These are phyloP conservation scores for Delichon dasypus DNA, from an alignment of 2,797 vertebrate genomes.

Conservation along the genomic window DNA sequence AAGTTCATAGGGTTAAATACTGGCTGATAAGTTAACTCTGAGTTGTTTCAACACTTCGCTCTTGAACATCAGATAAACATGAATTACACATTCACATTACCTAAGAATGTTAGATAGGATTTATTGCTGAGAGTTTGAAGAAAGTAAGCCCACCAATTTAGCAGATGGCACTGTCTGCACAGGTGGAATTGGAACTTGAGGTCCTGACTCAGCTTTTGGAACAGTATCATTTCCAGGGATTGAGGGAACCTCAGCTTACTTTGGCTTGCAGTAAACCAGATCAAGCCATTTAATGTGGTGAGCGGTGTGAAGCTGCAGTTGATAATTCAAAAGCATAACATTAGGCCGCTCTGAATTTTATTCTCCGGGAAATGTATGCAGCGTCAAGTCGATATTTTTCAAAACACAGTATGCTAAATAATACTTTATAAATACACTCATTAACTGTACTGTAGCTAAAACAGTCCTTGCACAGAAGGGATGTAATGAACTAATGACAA, in stretches of 20 bases:
- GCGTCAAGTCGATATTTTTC: not conserved
- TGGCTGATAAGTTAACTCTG: not conserved
- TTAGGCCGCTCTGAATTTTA: not conserved
- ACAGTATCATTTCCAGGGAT: not conserved
- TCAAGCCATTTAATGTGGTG: not conserved
- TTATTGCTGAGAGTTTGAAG: not conserved
- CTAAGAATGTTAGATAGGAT: not conserved
- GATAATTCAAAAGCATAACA: not conserved
- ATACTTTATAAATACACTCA: not conserved
- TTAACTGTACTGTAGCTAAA: not conserved
- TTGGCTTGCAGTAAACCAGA: not conserved
- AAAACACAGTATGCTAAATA: not conserved
- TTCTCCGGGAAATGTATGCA: not conserved
- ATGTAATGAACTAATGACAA: not conserved
- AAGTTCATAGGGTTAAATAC: not conserved
- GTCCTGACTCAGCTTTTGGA: not conserved
- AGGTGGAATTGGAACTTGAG: not conserved
- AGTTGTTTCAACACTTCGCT: not conserved
- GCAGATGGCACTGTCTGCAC: not conserved
- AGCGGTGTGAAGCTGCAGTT: fast-evolving
- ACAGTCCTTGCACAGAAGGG: not conserved
- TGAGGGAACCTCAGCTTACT: not conserved
- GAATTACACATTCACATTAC: not conserved
- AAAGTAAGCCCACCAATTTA: not conserved
- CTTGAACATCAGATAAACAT: not conserved